Conservation (phyloP, 2,113 vertebrate species). For the Campylorhamphus procurvoides region DNA sequence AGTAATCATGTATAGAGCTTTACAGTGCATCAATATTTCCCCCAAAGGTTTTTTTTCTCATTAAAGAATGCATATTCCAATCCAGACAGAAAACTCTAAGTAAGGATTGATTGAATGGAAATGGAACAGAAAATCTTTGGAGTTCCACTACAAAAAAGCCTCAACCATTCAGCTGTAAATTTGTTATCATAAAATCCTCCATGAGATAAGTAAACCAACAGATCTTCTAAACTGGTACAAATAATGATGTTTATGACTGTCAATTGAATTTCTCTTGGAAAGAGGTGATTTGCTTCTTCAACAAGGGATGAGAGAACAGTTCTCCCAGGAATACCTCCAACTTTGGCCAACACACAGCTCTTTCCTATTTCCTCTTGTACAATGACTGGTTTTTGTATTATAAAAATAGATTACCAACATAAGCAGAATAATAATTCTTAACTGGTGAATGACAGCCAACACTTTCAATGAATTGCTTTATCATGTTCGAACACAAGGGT, state of each 20-base stretch:
- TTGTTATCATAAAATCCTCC: constrained; percentile 8
- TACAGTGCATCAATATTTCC: background rate
- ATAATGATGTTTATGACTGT: background rate
- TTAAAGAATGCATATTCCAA: background rate
- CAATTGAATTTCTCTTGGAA: background rate
- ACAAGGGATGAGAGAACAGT: background rate
- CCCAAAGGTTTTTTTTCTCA: constrained; percentile 17
- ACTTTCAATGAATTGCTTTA: background rate
- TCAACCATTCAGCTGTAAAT: background rate
- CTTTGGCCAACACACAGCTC: background rate
- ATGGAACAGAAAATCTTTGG: background rate
- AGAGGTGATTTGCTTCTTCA: background rate
- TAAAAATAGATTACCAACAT: background rate
- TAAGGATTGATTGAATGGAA: constrained; percentile 2
- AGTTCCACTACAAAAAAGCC: constrained; percentile 11
- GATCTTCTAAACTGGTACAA: background rate
- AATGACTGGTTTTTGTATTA: background rate
- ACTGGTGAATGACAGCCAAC: background rate
- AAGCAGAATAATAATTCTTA: background rate
- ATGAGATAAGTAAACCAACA: background rate
- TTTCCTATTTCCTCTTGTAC: background rate
- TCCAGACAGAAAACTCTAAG: background rate
- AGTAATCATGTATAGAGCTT: background rate
- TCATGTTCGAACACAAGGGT: background rate
- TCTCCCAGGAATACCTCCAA: background rate